A percentile compares a stretch with the other conserved stretches of the same genome.
phyloP scores from a whole-genome alignment of 2,888 invertebrate species.

The Tachina grossa region DNA sequence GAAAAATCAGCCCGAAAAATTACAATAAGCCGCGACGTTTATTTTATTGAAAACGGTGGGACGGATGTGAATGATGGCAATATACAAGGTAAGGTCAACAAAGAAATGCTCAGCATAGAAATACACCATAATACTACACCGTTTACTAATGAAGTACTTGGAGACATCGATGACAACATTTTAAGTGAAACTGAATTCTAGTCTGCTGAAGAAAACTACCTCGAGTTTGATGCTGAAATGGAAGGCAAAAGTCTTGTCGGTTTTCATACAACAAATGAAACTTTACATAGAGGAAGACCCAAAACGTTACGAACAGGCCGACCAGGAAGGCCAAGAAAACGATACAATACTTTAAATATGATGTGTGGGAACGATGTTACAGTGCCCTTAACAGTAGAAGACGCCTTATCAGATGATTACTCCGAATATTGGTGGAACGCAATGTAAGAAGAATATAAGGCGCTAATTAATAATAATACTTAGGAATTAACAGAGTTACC shows the following conservation, averaged over 20 bases:
- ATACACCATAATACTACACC: too few relatives aligned
- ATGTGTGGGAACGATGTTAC: conserved; percentile 45
- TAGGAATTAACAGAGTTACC: conserved; percentile 56
- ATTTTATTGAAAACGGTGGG: too few relatives aligned
- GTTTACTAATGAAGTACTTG: too few relatives aligned
- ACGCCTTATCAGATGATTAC: conserved; percentile 64
- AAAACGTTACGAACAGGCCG: too few relatives aligned
- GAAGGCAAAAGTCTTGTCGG: too few relatives aligned
- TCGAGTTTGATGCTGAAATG: too few relatives aligned
- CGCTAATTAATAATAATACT: conserved; percentile 54
- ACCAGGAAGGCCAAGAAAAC: too few relatives aligned
- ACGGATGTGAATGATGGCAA: too few relatives aligned
- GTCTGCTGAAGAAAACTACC: not conserved
- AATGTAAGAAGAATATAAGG: conserved; percentile 65
- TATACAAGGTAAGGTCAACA: too few relatives aligned
- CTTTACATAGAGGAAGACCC: too few relatives aligned
- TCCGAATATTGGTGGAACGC: conserved; percentile 53
- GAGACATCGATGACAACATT: not conserved
- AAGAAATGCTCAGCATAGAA: too few relatives aligned
- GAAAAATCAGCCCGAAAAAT: conserved; percentile 29
- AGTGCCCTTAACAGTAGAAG: conserved; percentile 55
- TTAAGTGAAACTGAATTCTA: conserved; percentile 16
- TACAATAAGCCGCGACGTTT: not conserved
- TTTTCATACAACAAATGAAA: too few relatives aligned
- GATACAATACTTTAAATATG: conserved; percentile 4